A percentile compares a stretch with the other conserved stretches of the same genome.
Evolutionary conservation across 2,113 vertebrate species (phyloP).

Genomic region (Charina bottae): DNA sequence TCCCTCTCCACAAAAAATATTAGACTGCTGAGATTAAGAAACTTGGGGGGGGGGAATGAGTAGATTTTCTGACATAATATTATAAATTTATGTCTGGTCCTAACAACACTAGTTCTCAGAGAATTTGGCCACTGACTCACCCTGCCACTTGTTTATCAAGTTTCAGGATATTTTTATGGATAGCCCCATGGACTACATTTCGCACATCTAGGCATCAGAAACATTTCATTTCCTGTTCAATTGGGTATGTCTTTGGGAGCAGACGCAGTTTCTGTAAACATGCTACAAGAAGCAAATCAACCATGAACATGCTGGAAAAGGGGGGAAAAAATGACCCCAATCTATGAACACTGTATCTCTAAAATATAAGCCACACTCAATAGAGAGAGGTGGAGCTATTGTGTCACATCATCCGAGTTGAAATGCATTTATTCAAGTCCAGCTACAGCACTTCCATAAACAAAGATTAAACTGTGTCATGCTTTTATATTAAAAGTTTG

Average conservation of each 20-base stretch:
- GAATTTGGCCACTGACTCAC: background rate
- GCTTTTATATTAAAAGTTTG: background rate
- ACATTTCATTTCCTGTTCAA: background rate
- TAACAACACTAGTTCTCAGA: background rate
- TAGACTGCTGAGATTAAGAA: background rate
- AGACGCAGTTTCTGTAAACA: background rate
- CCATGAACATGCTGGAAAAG: background rate
- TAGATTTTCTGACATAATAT: background rate
- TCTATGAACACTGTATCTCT: background rate
- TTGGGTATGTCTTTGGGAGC: background rate
- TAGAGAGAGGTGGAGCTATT: background rate
- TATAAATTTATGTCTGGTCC: background rate
- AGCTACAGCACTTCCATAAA: background rate
- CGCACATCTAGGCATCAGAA: background rate
- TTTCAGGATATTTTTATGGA: background rate
- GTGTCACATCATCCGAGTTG: background rate
- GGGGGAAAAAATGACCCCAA: background rate
- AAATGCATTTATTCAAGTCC: background rate
- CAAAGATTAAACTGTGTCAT: background rate
- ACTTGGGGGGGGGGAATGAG: background rate
- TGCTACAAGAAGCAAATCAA: background rate
- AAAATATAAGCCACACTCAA: background rate
- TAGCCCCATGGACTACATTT: background rate
- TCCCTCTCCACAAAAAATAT: background rate
- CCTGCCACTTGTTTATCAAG: background rate